Conservation (phyloP, 2,113 vertebrate genomes). For the Thermophis baileyi region DNA sequence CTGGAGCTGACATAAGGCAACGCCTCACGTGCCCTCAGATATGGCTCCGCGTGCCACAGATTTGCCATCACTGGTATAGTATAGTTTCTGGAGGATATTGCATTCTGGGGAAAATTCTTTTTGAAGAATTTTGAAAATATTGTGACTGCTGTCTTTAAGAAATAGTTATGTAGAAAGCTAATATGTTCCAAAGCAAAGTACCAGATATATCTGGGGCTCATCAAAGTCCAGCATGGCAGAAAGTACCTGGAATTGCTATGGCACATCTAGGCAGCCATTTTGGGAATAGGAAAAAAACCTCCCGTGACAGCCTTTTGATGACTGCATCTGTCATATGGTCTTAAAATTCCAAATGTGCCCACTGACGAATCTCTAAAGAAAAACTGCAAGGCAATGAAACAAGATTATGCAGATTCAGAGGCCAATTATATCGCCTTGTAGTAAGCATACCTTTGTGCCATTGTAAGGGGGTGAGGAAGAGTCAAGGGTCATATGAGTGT, state of each 20-base stretch:
- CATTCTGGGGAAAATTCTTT: background rate
- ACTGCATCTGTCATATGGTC: background rate
- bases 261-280: background rate
- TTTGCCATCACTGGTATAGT: no score
- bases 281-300: background rate
- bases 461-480: background rate
- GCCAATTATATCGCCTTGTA: background rate
- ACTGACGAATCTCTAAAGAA: background rate
- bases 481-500: background rate
- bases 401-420: background rate
- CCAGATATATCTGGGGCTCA: background rate
- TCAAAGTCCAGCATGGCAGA: background rate
- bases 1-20: no score
- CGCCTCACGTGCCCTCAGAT: no score
- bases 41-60: no score
- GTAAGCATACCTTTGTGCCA: background rate
- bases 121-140: background rate
- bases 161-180: background rate
- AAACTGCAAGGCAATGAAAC: background rate
- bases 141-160: background rate
- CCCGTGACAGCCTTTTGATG: background rate
- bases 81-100: background rate
- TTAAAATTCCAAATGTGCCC: background rate
- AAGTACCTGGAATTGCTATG: background rate
- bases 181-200: background rate